Conservation (phyloP, 1,140 invertebrate genomes). For the Reticulitermes speratus region DNA sequence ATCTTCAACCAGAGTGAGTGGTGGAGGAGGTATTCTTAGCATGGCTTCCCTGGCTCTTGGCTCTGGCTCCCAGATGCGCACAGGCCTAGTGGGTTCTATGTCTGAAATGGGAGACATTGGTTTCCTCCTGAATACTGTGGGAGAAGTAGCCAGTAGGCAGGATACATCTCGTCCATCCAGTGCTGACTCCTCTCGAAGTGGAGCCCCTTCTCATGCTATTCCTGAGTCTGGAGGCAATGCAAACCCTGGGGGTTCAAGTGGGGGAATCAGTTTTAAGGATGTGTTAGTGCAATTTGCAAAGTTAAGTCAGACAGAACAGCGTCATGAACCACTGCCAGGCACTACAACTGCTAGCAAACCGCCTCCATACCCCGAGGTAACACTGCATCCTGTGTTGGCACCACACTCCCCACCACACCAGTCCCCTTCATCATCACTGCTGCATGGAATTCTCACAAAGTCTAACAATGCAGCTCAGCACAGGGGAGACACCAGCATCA, state of each 20-base stretch:
- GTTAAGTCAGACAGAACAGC: slow-evolving; percentile 45
- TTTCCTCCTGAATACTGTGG: slow-evolving; percentile 22
- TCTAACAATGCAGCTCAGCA: slow-evolving; percentile 21
- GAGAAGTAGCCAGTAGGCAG: slow-evolving; percentile 40
- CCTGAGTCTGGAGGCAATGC: slow-evolving; percentile 33
- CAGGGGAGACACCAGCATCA: slow-evolving; percentile 38
- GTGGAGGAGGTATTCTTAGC: slow-evolving; percentile 40
- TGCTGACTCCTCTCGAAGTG: slow-evolving; percentile 54
- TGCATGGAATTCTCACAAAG: slow-evolving; percentile 74
- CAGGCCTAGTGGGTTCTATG: slow-evolving; percentile 39
- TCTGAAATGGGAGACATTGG: slow-evolving; percentile 36
- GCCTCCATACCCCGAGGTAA: slow-evolving; percentile 74
- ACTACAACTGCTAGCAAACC: slow-evolving; percentile 47
- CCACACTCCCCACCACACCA: slow-evolving; percentile 47
- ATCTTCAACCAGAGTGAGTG: slow-evolving; percentile 36
- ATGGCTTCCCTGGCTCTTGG: slow-evolving; percentile 45
- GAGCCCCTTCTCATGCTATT: slow-evolving; percentile 44
- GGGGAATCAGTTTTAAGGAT: slow-evolving; percentile 63
- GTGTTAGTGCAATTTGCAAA: slow-evolving; percentile 76
- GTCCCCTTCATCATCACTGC: slow-evolving; percentile 61
- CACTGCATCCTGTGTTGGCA: slow-evolving; percentile 64
- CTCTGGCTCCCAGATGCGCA: slow-evolving; percentile 47
- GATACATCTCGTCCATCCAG: slow-evolving; percentile 53
- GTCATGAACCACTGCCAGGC: neutral
- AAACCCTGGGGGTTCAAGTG: slow-evolving; percentile 24